These are phyloP conservation scores for Charanyca ferruginea DNA, from an alignment of 2,888 invertebrate genomes.

Conservation along the genomic window DNA sequence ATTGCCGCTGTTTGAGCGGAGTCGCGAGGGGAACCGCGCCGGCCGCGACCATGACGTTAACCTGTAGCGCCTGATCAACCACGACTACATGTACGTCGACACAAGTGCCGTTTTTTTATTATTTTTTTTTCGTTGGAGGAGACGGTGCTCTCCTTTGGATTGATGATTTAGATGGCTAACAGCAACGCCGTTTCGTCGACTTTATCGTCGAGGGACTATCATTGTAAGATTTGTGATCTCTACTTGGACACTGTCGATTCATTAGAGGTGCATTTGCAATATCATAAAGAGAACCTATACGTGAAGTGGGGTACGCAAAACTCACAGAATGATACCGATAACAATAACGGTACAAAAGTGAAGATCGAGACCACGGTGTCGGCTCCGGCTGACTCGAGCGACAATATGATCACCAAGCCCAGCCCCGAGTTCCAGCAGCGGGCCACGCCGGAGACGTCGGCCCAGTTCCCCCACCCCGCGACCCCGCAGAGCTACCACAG, in stretches of 20 bases:
- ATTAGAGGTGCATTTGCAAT: constrained; percentile 95
- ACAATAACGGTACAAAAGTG: constrained; percentile 92
- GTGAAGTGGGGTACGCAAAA: constrained; percentile 93
- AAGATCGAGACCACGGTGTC: constrained; percentile 92
- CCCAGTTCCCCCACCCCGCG: constrained; percentile 92
- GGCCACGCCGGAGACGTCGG: constrained; percentile 91
- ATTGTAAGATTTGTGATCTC: constrained; percentile 95
- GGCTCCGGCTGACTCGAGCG: constrained; percentile 95
- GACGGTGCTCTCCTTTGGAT: constrained; percentile 87
- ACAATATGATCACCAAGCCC: constrained; percentile 92
- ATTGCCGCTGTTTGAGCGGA: constrained; percentile 81
- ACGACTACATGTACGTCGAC: constrained; percentile 86
- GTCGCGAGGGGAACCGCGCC: constrained; percentile 75
- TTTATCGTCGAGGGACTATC: constrained; percentile 91
- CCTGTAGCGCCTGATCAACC: constrained; percentile 84
- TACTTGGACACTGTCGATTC: constrained; percentile 94
- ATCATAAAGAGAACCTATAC: constrained; percentile 94
- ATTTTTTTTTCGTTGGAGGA: constrained; percentile 90
- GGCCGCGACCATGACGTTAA: constrained; percentile 82
- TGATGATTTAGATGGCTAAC: constrained; percentile 90
- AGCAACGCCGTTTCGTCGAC: constrained; percentile 89
- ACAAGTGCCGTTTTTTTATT: constrained; percentile 87
- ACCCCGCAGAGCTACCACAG: constrained; percentile 93
- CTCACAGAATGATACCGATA: constrained; percentile 91
- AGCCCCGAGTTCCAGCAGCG: constrained; percentile 91